Percentiles rank a stretch among this genome's conserved stretches.
Evolutionary conservation across 1,140 invertebrate species (phyloP).

Genomic region (Panagrolaimus sp.): DNA sequence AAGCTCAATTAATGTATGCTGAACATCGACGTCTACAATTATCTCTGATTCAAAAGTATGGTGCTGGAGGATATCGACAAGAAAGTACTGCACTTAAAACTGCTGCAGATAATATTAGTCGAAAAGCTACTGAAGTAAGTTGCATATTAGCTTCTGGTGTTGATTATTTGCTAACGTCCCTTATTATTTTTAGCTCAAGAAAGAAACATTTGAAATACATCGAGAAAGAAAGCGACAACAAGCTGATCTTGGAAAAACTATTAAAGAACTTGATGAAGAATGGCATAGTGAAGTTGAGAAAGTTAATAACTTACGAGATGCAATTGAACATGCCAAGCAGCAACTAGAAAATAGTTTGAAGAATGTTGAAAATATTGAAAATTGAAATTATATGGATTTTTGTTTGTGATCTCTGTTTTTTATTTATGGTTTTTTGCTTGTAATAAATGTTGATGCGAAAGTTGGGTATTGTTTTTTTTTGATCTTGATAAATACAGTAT

Average conservation of each 20-base stretch:
- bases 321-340: not conserved
- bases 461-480: no score
- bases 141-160: not conserved
- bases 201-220: slow-evolving; percentile 4
- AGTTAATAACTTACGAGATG: not conserved
- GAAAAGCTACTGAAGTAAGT: not conserved
- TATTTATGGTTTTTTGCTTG: no score
- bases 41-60: slow-evolving; percentile 11
- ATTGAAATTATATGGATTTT: no score
- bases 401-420: no score
- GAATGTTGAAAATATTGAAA: slow-evolving; percentile 4
- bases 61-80: not conserved
- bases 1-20: slow-evolving; percentile 4
- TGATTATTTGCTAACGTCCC: not conserved
- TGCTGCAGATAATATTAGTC: not conserved
- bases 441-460: no score
- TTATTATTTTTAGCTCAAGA: not conserved
- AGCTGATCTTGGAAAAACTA: not conserved
- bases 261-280: not conserved
- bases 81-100: slow-evolving; percentile 2
- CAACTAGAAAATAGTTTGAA: not conserved
- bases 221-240: not conserved
- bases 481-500: no score
- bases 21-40: not conserved
- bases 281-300: not conserved